Evolutionary conservation across 2,113 vertebrate species (phyloP).

Genomic region (Pedetes capensis): DNA sequence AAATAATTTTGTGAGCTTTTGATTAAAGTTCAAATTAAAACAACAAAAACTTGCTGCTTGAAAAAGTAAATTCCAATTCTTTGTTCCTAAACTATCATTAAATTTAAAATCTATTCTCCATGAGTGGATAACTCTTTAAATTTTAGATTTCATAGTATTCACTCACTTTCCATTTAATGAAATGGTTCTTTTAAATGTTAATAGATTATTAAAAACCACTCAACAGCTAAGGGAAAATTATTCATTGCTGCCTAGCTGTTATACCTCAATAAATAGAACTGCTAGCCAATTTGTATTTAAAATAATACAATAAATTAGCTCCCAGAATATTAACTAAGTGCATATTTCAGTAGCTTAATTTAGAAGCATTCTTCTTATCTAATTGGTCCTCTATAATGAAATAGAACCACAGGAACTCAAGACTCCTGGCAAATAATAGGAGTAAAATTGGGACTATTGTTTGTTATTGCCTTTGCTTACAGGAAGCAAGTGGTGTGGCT

Average conservation of each 20-base stretch:
- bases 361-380: slow-evolving; percentile 70
- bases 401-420: slow-evolving; percentile 31
- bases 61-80: slow-evolving; percentile 31
- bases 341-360: slow-evolving; percentile 73
- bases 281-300: slow-evolving; percentile 66
- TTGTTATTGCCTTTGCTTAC: slow-evolving; percentile 75
- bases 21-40: slow-evolving; percentile 24
- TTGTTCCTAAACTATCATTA: slow-evolving; percentile 43
- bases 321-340: slow-evolving; percentile 68
- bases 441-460: slow-evolving; percentile 70
- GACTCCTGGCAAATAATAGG: slow-evolving; percentile 64
- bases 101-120: slow-evolving; percentile 57
- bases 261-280: slow-evolving; percentile 61
- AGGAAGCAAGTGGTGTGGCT: slow-evolving; percentile 52
- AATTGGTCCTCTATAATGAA: slow-evolving; percentile 57
- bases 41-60: slow-evolving; percentile 46
- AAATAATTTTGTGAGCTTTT: neutral
- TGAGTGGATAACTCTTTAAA: slow-evolving; percentile 49
- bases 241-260: slow-evolving; percentile 52
- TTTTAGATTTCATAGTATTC: slow-evolving; percentile 60
- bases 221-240: slow-evolving; percentile 64
- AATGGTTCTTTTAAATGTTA: slow-evolving; percentile 64
- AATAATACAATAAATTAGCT: slow-evolving; percentile 74
- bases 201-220: slow-evolving; percentile 68
- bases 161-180: slow-evolving; percentile 66